A percentile compares a stretch with the other conserved stretches of the same genome.
Evolutionary conservation across 2,797 vertebrate species (phyloP).

Genomic region (Parauchenoglanis punctatus): DNA sequence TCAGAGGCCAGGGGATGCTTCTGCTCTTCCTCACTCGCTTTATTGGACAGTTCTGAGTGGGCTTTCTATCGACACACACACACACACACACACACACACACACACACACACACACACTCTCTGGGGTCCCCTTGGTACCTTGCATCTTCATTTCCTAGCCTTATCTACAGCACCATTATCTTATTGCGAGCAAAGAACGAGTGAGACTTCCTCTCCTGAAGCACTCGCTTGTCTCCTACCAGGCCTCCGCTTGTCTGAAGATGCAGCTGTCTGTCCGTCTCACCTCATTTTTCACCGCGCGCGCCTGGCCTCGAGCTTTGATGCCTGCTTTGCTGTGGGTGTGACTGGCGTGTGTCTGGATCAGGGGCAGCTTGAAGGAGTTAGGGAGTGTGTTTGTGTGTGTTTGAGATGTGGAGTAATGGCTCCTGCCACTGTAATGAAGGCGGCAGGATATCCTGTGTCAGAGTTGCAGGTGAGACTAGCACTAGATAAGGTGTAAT

Average conservation of each 20-base stretch:
- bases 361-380: constrained; percentile 50
- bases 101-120: constrained; percentile 13
- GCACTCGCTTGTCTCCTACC: constrained; percentile 4
- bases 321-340: constrained; percentile 48
- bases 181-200: constrained; percentile 21
- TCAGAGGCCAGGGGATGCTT: constrained; percentile 34
- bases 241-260: constrained; percentile 13
- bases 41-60: constrained; percentile 70
- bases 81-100: constrained; percentile 40
- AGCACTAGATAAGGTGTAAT: constrained; percentile 55
- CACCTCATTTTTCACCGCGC: constrained; percentile 42
- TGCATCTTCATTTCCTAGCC: constrained; percentile 34
- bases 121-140: neutral
- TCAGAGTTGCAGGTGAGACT: constrained; percentile 56
- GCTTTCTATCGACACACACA: constrained; percentile 68
- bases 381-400: constrained; percentile 43
- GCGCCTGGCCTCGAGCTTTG: constrained; percentile 35
- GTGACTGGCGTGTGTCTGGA: constrained; percentile 47
- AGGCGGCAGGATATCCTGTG: constrained; percentile 62
- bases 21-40: constrained; percentile 74
- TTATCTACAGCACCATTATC: constrained; percentile 34
- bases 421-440: constrained; percentile 60
- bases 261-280: constrained; percentile 33
- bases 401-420: constrained; percentile 57
- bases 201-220: constrained; percentile 40